Percentiles rank a stretch among this genome's conserved stretches.
phyloP scores from a whole-genome alignment of 2,113 vertebrate species.

The Ictalurus punctatus region DNA sequence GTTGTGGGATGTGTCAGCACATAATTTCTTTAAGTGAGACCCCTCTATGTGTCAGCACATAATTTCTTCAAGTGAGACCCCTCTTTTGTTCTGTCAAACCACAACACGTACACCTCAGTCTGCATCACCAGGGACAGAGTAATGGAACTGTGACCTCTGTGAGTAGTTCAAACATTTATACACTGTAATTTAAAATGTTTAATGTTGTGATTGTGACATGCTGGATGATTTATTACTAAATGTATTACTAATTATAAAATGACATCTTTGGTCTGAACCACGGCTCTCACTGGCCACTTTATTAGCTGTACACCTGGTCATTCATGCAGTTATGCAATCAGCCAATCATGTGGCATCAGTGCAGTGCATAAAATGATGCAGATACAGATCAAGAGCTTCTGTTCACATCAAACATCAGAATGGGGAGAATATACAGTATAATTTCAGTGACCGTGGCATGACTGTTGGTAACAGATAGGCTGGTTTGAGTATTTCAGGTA shows the following conservation, averaged over 20 bases:
- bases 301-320: not conserved
- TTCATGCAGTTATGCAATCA: not conserved
- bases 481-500: not conserved
- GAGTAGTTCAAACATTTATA: not conserved
- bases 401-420: not conserved
- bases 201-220: not conserved
- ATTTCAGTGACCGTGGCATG: not conserved
- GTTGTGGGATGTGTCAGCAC: slow-evolving; percentile 42
- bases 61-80: not conserved
- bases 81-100: slow-evolving; percentile 14
- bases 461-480: not conserved
- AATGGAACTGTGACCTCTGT: not conserved
- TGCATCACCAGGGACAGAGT: not conserved
- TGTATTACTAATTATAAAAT: not conserved
- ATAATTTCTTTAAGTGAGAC: slow-evolving; percentile 37
- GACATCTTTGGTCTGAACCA: not conserved
- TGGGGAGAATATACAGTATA: not conserved
- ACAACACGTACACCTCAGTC: slow-evolving; percentile 2
- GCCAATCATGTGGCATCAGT: not conserved
- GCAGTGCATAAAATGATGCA: not conserved
- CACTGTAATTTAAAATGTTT: not conserved
- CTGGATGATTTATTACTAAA: not conserved
- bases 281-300: not conserved
- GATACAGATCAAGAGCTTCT: not conserved
- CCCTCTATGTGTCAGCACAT: not conserved